Percentiles rank a stretch among this genome's conserved stretches.
Conservation (phyloP, 2,888 invertebrate species). For the Tinea semifulvella region DNA sequence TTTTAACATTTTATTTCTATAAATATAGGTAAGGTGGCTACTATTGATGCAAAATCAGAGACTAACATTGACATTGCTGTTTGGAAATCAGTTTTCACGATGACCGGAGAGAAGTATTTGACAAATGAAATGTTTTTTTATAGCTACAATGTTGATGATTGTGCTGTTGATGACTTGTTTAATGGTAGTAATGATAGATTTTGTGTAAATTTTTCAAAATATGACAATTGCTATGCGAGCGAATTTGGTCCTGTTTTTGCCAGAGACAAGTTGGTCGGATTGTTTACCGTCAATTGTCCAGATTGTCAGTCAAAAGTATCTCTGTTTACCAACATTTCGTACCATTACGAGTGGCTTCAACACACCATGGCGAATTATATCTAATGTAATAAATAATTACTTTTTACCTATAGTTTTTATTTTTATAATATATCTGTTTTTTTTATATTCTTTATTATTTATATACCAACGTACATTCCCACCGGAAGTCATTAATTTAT, state of each 20-base stretch:
- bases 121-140: constrained; percentile 36
- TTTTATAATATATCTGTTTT: no score
- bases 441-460: no score
- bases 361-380: no score
- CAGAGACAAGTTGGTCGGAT: constrained; percentile 38
- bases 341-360: constrained; percentile 27
- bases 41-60: constrained; percentile 27
- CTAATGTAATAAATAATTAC: no score
- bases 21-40: constrained; percentile 29
- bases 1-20: no score
- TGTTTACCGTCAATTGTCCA: constrained; percentile 36
- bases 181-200: no score
- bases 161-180: constrained; percentile 28
- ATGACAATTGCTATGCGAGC: constrained; percentile 46
- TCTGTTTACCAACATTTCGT: constrained; percentile 31
- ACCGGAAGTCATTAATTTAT: no score
- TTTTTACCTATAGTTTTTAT: no score
- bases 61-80: constrained; percentile 30
- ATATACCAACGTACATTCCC: no score
- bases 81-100: constrained; percentile 49
- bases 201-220: constrained; percentile 36
- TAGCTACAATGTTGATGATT: constrained; percentile 24
- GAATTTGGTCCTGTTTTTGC: constrained; percentile 48
- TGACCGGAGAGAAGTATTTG: constrained; percentile 42
- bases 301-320: constrained; percentile 35